phyloP scores from a whole-genome alignment of 2,113 vertebrate genomes.

The Alligator sinensis region DNA sequence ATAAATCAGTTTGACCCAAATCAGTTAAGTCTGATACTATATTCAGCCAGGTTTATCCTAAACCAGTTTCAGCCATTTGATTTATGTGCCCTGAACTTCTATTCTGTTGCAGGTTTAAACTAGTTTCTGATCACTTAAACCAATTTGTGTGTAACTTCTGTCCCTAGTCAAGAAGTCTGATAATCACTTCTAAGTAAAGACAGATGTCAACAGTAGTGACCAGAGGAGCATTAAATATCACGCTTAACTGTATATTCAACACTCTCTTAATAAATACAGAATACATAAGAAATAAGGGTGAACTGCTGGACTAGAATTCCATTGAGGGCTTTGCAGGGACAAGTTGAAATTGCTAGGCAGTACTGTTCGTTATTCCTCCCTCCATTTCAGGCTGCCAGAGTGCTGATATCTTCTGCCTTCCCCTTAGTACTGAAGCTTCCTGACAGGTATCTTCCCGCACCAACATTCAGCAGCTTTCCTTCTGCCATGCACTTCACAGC shows the following conservation, averaged over 20 bases:
- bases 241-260: not conserved
- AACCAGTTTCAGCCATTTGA: too few relatives aligned
- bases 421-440: not conserved
- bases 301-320: not conserved
- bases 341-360: not conserved
- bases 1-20: too few relatives aligned
- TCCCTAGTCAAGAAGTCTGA: slow-evolving; percentile 7
- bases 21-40: too few relatives aligned
- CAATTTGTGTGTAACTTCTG: too few relatives aligned
- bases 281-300: not conserved
- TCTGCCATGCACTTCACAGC: not conserved
- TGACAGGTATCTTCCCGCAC: not conserved
- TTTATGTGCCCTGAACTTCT: too few relatives aligned
- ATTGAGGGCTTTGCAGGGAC: not conserved
- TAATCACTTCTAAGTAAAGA: slow-evolving; percentile 10
- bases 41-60: too few relatives aligned
- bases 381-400: not conserved
- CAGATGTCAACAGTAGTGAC: not conserved
- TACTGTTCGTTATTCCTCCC: rapidly evolving
- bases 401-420: rapidly evolving
- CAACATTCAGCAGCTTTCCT: not conserved
- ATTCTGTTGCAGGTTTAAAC: too few relatives aligned
- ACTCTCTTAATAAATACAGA: not conserved
- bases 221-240: not conserved
- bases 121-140: too few relatives aligned